Evolutionary conservation across 2,797 vertebrate genomes (phyloP).

Genomic region (Pseudocheirus occidentalis): DNA sequence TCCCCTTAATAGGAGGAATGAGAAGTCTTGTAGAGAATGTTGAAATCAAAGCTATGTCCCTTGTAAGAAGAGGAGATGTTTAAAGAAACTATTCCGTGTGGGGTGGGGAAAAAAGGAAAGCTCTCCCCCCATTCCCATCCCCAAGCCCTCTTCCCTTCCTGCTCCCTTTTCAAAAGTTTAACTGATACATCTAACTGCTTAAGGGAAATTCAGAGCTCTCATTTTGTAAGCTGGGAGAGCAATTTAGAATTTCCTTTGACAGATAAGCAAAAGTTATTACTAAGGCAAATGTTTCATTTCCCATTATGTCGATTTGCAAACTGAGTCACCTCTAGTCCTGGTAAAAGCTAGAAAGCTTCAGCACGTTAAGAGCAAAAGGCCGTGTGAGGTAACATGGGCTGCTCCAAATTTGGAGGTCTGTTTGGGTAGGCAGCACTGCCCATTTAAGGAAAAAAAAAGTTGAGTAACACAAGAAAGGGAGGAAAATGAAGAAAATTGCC

Average conservation of each 20-base stretch:
- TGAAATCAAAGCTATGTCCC: conserved; percentile 60
- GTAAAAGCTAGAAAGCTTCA: neutral
- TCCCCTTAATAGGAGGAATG: conserved; percentile 58
- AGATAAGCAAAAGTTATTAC: conserved; percentile 42
- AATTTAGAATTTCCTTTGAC: conserved; percentile 44
- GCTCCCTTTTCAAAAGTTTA: conserved; percentile 38
- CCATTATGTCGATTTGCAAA: conserved; percentile 59
- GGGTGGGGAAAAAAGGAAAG: conserved; percentile 28
- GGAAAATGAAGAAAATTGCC: neutral
- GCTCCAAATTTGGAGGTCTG: neutral
- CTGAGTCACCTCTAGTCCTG: conserved; percentile 32
- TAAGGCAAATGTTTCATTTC: conserved; percentile 57
- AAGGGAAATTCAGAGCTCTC: conserved; percentile 32
- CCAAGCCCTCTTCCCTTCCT: neutral
- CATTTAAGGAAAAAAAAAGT: conserved; percentile 27
- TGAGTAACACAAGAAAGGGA: conserved; percentile 2
- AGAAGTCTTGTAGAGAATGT: conserved; percentile 28
- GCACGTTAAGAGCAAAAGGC: neutral
- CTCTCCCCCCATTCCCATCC: neutral
- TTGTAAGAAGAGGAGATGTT: conserved; percentile 61
- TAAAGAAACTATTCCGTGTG: conserved; percentile 60
- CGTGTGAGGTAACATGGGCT: neutral
- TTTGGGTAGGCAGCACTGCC: conserved; percentile 10
- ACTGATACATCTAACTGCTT: conserved; percentile 42
- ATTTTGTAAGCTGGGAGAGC: conserved; percentile 45